Evolutionary conservation across 2,113 vertebrate species (phyloP), one percentile per base, ranked within the genome.

Genomic region (Xenus cinereus): DNA sequence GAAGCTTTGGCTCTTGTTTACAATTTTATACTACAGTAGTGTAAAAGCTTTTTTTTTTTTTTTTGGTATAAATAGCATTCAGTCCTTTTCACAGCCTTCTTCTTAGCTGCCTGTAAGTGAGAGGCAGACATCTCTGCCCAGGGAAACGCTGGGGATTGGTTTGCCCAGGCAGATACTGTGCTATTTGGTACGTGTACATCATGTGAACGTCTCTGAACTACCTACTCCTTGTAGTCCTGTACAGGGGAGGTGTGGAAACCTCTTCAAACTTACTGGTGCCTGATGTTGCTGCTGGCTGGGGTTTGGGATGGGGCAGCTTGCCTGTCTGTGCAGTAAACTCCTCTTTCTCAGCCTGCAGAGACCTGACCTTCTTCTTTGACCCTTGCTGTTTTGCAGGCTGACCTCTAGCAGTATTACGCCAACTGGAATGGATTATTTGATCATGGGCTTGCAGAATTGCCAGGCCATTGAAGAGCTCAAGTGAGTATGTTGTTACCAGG

Each of bases 401-500:
- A 98, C 97, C 39, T 95, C 87, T 26, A 98, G 98, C 95, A 94
- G 20, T 14, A 81, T 99, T 21, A 56, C 41, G 41, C 18, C 94
- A 9, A 4, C 69, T 54, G 97, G 96, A 82, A 66, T 96, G 2
- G 23, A 90, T 48, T 45, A 53, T 56, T 93, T 99, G 53, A 95
- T 96, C 28, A 94, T 74, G 39, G 98, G 98, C 69, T 97, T 99
- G 93, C 91, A 91, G 64, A 90, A 96, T 13, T 99, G 99, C 89
- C 96, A 93, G 50, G 89, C 91, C 64, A 81, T 99, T 74, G 98
- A 99, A 93, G 99, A 99, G 50, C 97, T 99, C 79, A 97, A 98
- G 99, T 99, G 96, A 98, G 98, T 96, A 11, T 27, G 33, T 2
- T 72, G 14, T 66, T 81, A 17, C 17, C 16, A 45, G 39, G 14